Base-by-base conservation (phyloP, 1,140 invertebrate genomes). In the Drosophila ironensis region DNA sequence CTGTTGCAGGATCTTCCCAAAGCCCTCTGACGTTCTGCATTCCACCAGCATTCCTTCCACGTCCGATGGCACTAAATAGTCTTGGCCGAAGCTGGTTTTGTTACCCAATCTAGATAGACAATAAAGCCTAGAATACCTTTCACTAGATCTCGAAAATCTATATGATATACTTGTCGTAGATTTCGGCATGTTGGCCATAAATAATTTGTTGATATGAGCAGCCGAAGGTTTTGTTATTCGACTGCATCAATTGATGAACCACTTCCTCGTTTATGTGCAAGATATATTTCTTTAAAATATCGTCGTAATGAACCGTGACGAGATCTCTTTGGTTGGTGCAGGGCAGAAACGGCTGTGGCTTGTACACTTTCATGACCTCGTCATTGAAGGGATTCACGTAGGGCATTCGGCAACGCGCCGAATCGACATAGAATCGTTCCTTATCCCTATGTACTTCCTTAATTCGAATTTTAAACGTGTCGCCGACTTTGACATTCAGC, bases 271-370 rank as follows among this genome's bases (percentile, higher is more conserved):
- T 70, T 1, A 66, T 66, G 12, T 52, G 57, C 0, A 80, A 40
- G 7, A 78, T 30, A 56, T 80, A 80, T 11, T 44, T 52, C 25
- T 70, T 9, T 0, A 22, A 20, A 3, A 47, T 11, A 1, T n/a
- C 8, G 22, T 80, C 59, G 12, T 41, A 78, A 4, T 28, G 22
- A 0, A 53, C 28, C 3, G 53, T 48, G 2, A 73, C 46, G 0
- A 80, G 30, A 11, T 78, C 70, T 42, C 51, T 64, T 45, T 78
- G 35, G 38, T 80, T 80, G 0, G 57, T 64, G 37, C 75, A 80
- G n/a, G 75, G 35, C 27, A 60, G 33, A 24, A 70, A 80, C 0
- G 9, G 3, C 6, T 28, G 46, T 0, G 74, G 74, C 7, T 48
- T 47, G n/a, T 73, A 78, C 1, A 73, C 38, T 19, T 64, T 19